These are phyloP conservation scores for Brachyptera risi DNA, from an alignment of 2,888 invertebrate species.

Conservation along the genomic window DNA sequence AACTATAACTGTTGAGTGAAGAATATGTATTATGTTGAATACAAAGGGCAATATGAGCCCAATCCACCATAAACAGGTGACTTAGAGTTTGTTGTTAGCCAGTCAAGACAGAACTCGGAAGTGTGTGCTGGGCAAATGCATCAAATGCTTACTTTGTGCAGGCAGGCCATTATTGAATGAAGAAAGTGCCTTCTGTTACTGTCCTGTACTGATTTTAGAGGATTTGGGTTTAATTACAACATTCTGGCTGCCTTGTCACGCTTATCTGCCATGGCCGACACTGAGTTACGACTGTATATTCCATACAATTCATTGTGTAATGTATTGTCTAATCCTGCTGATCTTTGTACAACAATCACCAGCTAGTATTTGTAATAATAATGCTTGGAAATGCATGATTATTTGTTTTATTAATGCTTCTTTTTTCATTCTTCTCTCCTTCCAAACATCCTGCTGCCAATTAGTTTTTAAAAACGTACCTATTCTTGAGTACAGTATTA, in stretches of 20 bases:
- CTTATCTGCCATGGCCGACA: slow-evolving; percentile 47
- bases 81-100: no score
- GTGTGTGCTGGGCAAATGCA: slow-evolving; percentile 27
- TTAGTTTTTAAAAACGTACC: slow-evolving; percentile 23
- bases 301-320: slow-evolving; percentile 43
- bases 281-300: slow-evolving; percentile 43
- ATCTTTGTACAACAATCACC: slow-evolving; percentile 43
- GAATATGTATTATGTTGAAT: no score
- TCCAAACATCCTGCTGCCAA: slow-evolving; percentile 33
- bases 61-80: no score
- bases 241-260: slow-evolving; percentile 39
- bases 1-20: slow-evolving; percentile 21
- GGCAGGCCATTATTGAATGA: slow-evolving; percentile 30
- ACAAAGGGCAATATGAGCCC: no score
- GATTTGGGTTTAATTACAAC: slow-evolving; percentile 35
- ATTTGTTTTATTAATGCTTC: slow-evolving; percentile 69
- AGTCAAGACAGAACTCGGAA: slow-evolving; percentile 8
- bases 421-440: slow-evolving; percentile 43
- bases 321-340: slow-evolving; percentile 52
- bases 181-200: slow-evolving; percentile 36
- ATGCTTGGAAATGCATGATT: slow-evolving; percentile 83
- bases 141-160: slow-evolving; percentile 31
- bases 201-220: slow-evolving; percentile 34
- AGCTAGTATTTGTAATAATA: slow-evolving; percentile 81
- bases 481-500: no score